Evolutionary conservation across 1,140 invertebrate species (phyloP).

Genomic region (Drosophila pseudoananassae): DNA sequence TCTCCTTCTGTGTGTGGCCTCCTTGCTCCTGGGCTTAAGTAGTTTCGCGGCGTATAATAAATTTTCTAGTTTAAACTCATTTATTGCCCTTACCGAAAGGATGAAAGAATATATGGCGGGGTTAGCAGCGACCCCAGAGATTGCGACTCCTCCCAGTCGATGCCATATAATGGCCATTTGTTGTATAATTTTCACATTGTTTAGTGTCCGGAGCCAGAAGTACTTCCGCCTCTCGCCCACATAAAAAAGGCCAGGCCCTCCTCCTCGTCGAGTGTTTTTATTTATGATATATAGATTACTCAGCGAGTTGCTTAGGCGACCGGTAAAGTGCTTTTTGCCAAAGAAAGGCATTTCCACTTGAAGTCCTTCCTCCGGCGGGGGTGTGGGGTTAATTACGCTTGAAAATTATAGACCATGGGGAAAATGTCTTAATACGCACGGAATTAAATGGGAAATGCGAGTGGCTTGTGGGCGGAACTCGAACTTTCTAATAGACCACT

Average conservation of each 20-base stretch:
- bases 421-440: slow-evolving; percentile 41
- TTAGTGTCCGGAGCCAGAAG: slow-evolving; percentile 58
- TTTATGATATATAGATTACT: slow-evolving; percentile 72
- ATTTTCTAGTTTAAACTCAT: slow-evolving; percentile 82
- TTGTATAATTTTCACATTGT: slow-evolving; percentile 82
- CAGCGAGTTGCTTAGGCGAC: slow-evolving; percentile 42
- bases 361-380: not conserved
- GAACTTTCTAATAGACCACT: slow-evolving; percentile 18
- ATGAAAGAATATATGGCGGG: slow-evolving; percentile 45
- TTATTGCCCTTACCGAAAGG: slow-evolving; percentile 65
- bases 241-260: slow-evolving; percentile 1
- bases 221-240: slow-evolving; percentile 34
- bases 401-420: slow-evolving; percentile 45
- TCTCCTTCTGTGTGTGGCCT: slow-evolving; percentile 10
- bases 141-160: slow-evolving; percentile 18
- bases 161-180: slow-evolving; percentile 70
- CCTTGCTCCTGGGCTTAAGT: slow-evolving; percentile 55
- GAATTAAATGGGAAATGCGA: slow-evolving; percentile 27
- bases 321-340: slow-evolving; percentile 26
- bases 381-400: slow-evolving; percentile 40
- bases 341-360: slow-evolving; percentile 8
- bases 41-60: slow-evolving; percentile 79
- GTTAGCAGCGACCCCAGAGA: slow-evolving; percentile 16
- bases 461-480: not conserved
- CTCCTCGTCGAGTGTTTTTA: slow-evolving; percentile 48